Evolutionary conservation across 2,113 vertebrate species (phyloP), one percentile per base, ranked within the genome.

Genomic region (Emydocephalus ijimae): DNA sequence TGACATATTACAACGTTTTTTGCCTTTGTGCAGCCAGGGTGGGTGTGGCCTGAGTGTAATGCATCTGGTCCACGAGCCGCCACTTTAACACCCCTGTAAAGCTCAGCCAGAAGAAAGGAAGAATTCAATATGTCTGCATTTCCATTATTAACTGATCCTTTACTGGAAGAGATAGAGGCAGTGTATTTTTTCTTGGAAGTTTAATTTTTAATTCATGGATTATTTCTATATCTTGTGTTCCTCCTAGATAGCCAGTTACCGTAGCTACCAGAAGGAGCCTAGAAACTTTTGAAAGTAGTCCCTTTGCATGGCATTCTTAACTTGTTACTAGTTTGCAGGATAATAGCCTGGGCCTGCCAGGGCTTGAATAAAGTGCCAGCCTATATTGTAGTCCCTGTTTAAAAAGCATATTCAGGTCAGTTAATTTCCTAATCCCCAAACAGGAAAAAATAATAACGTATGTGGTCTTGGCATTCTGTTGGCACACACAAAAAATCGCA

Each of bases 261-360:
- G 21, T 90, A 93, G 74, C 61, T 93, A 90, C 89, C 57, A 52
- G 74, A 90, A 48, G 23, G 9, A 90, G 39, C n/a, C 29, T 86
- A 64, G 88, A 86, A 93, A 90, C 34, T 39, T 90, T 85, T 93
- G 69, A 50, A 89, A 92, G 29, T 26, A 90, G 56, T 45, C 43
- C 69, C n/a, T 93, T 90, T 90, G 12, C 23, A 89, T 26, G 52
- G 61, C 34, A 89, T 92, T 81, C 69, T 81, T 92, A 57, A 55
- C 3, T 48, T 92, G 34, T 81, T 52, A 39, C 56, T 93, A 56
- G 86, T 39, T 87, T 52, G 45, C 61, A 64, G 61, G 43, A 64
- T 87, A 93, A 93, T 86, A 12, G 15, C 20, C 21, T 6, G 45
- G 92, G 89, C 92, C 29, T 93, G 92, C 74, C 74, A 54, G 55